These are phyloP conservation scores for Bombyx huttoni DNA, from an alignment of 2,888 invertebrate species.

Conservation along the genomic window DNA sequence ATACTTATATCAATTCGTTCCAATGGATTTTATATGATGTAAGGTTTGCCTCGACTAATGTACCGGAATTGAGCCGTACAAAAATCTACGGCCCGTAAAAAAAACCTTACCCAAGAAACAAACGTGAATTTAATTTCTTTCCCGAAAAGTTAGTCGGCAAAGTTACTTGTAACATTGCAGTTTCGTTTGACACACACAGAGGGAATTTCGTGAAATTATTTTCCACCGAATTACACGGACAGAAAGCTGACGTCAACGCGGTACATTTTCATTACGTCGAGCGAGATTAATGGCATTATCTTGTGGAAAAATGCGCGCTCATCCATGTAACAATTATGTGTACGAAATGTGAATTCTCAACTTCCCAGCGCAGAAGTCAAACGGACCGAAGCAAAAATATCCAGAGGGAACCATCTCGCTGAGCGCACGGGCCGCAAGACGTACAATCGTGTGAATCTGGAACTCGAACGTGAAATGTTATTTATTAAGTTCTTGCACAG, in stretches of 20 bases:
- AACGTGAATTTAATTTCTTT: constrained; percentile 34
- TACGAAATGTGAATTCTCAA: constrained; percentile 19
- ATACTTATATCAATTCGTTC: background rate
- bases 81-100: constrained; percentile 8
- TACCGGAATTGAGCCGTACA: background rate
- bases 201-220: constrained; percentile 34
- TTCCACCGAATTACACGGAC: constrained; percentile 31
- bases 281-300: constrained; percentile 57
- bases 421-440: constrained; percentile 34
- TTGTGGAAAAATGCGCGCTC: constrained; percentile 50
- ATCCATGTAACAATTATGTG: constrained; percentile 47
- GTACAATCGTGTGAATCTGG: constrained; percentile 54
- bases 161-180: constrained; percentile 19
- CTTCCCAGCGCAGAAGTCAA: constrained; percentile 21
- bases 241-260: constrained; percentile 21
- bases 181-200: constrained; percentile 20
- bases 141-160: constrained; percentile 20
- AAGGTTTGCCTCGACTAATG: background rate
- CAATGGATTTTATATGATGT: background rate
- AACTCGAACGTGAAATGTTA: constrained; percentile 66
- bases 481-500: constrained; percentile 31
- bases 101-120: constrained; percentile 16
- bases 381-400: constrained; percentile 37
- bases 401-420: constrained; percentile 30
- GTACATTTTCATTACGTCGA: constrained; percentile 51